These are phyloP conservation scores for Cirrhinus molitorella DNA, from an alignment of 2,797 vertebrate species.

Conservation along the genomic window DNA sequence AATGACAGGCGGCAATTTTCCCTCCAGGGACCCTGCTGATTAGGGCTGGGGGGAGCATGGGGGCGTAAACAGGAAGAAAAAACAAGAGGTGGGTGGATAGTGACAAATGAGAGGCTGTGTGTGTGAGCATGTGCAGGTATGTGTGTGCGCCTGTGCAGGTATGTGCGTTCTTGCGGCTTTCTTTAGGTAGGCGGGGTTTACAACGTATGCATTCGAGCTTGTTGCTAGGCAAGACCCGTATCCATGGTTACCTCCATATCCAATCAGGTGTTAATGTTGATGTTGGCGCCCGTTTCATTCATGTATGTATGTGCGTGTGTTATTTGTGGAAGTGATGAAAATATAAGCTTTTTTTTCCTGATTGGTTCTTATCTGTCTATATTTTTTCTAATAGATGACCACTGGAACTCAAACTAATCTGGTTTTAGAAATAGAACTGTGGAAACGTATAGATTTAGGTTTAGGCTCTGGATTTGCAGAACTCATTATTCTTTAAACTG, in stretches of 20 bases:
- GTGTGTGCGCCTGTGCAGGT: conserved; percentile 29
- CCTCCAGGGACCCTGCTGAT: conserved; percentile 81
- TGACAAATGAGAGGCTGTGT: conserved; percentile 41
- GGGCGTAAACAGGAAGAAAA: conserved; percentile 43
- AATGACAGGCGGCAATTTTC: conserved; percentile 78
- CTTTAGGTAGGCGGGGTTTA: conserved; percentile 12
- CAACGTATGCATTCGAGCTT: conserved; percentile 38
- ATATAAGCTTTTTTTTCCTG: not conserved
- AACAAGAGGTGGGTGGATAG: conserved; percentile 36
- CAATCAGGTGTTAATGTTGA: conserved; percentile 41
- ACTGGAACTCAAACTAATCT: conserved; percentile 1
- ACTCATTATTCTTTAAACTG: not conserved
- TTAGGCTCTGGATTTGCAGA: conserved; percentile 1
- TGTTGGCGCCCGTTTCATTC: conserved; percentile 29
- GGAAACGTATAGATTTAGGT: not conserved
- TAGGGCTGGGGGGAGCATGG: conserved; percentile 58
- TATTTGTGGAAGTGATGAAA: conserved; percentile 1
- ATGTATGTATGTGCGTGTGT: conserved; percentile 8
- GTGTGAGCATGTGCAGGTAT: conserved; percentile 43
- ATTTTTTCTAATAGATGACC: not conserved
- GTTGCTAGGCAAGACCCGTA: conserved; percentile 54
- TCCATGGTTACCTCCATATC: conserved; percentile 36
- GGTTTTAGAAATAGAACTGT: not conserved
- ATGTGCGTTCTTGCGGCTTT: conserved; percentile 14
- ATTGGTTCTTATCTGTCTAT: not conserved